Percentiles rank a stretch among this genome's conserved stretches.
These are phyloP conservation scores for Matsumurasca onukii DNA, from an alignment of 1,140 invertebrate genomes.

Conservation along the genomic window DNA sequence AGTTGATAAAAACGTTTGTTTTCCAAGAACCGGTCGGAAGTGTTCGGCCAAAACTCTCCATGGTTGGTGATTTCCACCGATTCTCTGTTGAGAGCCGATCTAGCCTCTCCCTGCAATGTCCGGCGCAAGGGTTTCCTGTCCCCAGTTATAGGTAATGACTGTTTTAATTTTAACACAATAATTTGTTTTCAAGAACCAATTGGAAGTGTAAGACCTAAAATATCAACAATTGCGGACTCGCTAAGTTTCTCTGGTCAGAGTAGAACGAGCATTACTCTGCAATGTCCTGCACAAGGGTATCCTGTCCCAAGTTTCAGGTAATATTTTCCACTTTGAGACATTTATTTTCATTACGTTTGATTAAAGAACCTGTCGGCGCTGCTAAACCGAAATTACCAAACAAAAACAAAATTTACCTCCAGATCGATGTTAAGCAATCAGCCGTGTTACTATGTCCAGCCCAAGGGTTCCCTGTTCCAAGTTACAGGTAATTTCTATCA, in stretches of 20 bases:
- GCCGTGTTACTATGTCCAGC: constrained; percentile 53
- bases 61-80: no score
- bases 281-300: constrained; percentile 68
- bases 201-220: constrained; percentile 64
- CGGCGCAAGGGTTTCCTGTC: constrained; percentile 55
- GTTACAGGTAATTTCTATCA: constrained; percentile 25
- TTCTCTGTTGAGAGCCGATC: no score
- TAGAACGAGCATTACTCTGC: constrained; percentile 56
- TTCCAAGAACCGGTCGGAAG: constrained; percentile 32
- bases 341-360: constrained; percentile 41
- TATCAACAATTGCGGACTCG: constrained; percentile 33
- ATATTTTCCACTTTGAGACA: constrained; percentile 31
- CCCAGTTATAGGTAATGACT: constrained; percentile 63
- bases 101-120: constrained; percentile 43
- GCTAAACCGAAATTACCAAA: constrained; percentile 56
- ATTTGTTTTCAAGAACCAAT: constrained; percentile 60
- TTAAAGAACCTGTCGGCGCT: constrained; percentile 68
- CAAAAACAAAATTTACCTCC: no score
- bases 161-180: constrained; percentile 37
- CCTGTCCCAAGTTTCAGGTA: constrained; percentile 67
- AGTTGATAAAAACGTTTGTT: background rate
- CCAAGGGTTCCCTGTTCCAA: constrained; percentile 48
- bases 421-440: no score
- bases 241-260: constrained; percentile 31
- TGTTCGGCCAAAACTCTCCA: constrained; percentile 57